Base-by-base conservation (phyloP, 37 sponge, comb jelly and placozoan genomes). In the Halisarca cf. caerulea region DNA sequence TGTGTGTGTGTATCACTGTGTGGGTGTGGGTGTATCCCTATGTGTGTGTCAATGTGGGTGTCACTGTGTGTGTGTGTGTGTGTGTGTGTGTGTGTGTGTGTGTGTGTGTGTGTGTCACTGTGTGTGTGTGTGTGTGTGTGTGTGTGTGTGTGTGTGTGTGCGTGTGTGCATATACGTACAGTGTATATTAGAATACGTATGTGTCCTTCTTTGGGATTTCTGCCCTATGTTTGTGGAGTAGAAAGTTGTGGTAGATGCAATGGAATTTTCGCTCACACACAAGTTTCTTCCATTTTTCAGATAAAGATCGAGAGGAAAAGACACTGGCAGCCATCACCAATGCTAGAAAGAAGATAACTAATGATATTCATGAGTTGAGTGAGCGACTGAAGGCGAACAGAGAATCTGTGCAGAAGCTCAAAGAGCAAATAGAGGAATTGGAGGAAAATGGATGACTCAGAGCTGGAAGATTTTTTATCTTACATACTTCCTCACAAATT, bases 341-440 rank as follows among this genome's bases (percentile, higher is more conserved):
- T 47, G 94, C 92, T 39, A 89, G 90, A 33, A 86, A 87, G 80
- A 91, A 88, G 74, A 88, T 96, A 36, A 93, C 93, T 38, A 36
- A 66, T 14, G 97, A 96, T 78, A 96, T 96, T 30, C 88, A 89
- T 0, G 92, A 91, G 25, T 79, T 96, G 54, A 91, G 92, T 75
- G 92, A 89, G 35, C 66, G 90, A 41, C 78, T 96, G 35, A 96
- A 96, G 45, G 41, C 42, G 38, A 88, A 71, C 61, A 80, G 88
- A 70, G 91, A 92, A 51, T 41, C 83, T 8, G 72, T 85, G 33
- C 87, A 86, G 55, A 89, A 54, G 59, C 79, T 90, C 9, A 90
- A 88, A 59, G 89, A 88, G 37, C 89, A 94, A 40, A 80, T 94
- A 24, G 91, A 94, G 38, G 71, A 90, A 39, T 78, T 83, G 2